Base-by-base conservation (phyloP, 2,113 vertebrate genomes). In the Cairina moschata region DNA sequence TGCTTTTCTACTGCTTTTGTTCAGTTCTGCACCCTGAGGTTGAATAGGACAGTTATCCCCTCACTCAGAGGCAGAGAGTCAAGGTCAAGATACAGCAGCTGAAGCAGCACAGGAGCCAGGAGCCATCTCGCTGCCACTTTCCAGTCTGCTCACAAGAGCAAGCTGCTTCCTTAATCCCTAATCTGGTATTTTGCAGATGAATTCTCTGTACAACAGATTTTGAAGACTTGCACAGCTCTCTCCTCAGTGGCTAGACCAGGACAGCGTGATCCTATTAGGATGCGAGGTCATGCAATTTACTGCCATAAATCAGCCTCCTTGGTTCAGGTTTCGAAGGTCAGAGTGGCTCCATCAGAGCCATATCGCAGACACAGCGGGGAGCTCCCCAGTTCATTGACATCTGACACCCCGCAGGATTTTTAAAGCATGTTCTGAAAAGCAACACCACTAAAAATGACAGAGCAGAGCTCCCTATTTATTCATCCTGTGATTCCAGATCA, bases 1-100 rank as follows among this genome's bases (percentile, higher is more conserved):
- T 91, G 78, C 46, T 93, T 88, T 89, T 69, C 77, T 71, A 34
- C 83, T 67, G 67, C 48, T 83, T 87, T 92, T 95, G 73, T 79
- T 71, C 55, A 32, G 56, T 83, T 96, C 85, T 74, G 55, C 86
- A 86, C 68, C 93, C 65, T 38, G 58, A 88, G 88, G 74, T 95
- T 81, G 42, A 78, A 84, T 1, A 81, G 86, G 38, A 48, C 77
- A 55, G 82, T 85, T 58, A 95, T 62, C 31, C 25, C 38, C 34
- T 78, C 80, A 88, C 76, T 90, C 93, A 82, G 86, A 82, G 71
- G 89, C 36, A 80, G 34, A 48, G 5, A 91, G 28, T 79, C 74
- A 86, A 94, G 81, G 81, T 90, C 81, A 85, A 84, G 63, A 83
- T 59, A 84, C 17, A 69, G 44, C 58, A 55, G 66, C 38, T 75